These are phyloP conservation scores for Lutjanus campechanus DNA, from an alignment of 2,797 vertebrate genomes.

Conservation along the genomic window DNA sequence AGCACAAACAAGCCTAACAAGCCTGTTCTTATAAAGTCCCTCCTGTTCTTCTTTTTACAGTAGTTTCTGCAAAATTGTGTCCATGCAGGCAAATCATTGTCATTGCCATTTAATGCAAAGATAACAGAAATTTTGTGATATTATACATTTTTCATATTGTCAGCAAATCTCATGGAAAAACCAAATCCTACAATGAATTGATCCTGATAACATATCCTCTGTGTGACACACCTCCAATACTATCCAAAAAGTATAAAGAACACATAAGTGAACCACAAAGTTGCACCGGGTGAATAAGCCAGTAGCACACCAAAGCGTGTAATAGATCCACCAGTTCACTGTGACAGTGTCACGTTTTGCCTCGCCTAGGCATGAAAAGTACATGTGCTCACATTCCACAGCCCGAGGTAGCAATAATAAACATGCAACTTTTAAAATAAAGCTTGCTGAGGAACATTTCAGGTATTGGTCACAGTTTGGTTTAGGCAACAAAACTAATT, in stretches of 20 bases:
- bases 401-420: too few species aligned
- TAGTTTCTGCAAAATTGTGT: conserved; percentile 16
- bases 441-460: too few species aligned
- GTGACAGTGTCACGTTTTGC: too few species aligned
- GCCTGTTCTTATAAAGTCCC: not conserved
- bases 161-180: conserved; percentile 32
- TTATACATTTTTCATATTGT: conserved; percentile 13
- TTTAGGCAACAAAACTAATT: too few species aligned
- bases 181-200: conserved; percentile 1
- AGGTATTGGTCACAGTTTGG: too few species aligned
- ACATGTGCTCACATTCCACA: too few species aligned
- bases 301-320: too few species aligned
- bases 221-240: not conserved
- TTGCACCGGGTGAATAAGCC: not conserved
- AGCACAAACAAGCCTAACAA: conserved; percentile 48
- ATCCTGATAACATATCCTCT: not conserved
- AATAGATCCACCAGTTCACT: too few species aligned
- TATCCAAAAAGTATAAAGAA: not conserved
- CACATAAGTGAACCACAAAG: not conserved
- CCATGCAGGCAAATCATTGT: not conserved
- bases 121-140: conserved; percentile 1
- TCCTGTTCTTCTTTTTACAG: conserved; percentile 11
- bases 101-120: not conserved
- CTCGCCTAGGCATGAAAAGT: too few species aligned
- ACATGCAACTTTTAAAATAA: too few species aligned